A percentile compares a stretch with the other conserved stretches of the same genome.
phyloP scores from a whole-genome alignment of 2,113 vertebrate genomes.

The Lophius piscatorius region DNA sequence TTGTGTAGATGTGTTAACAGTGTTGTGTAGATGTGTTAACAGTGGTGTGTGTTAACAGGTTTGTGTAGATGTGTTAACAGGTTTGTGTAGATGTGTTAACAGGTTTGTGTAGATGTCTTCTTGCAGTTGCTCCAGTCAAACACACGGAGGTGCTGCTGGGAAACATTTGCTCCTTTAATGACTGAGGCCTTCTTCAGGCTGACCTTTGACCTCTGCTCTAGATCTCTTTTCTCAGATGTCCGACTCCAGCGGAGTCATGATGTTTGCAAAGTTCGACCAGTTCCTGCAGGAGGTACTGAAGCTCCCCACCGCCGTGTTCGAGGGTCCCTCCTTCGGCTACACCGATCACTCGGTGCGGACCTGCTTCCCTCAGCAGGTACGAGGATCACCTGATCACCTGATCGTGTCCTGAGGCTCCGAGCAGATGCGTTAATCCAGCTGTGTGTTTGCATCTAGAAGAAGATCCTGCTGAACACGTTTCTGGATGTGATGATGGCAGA shows the following conservation, averaged over 20 bases:
- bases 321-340: conserved; percentile 97
- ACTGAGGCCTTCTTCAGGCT: background rate
- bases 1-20: no score
- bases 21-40: no score
- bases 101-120: background rate
- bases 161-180: background rate
- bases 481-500: conserved; percentile 96
- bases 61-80: no score
- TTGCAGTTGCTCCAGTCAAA: conserved; percentile 33
- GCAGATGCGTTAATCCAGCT: background rate
- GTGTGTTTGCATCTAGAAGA: conserved; percentile 86
- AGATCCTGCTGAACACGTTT: conserved; percentile 94
- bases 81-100: no score
- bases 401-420: background rate
- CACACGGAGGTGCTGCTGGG: conserved; percentile 52
- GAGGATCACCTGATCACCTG: background rate
- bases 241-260: conserved; percentile 90
- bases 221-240: conserved; percentile 98
- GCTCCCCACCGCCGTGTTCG: conserved; percentile 95
- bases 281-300: conserved; percentile 92
- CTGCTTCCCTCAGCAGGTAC: conserved; percentile 95
- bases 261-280: conserved; percentile 94
- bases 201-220: conserved; percentile 65
- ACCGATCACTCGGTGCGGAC: conserved; percentile 90
- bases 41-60: no score